Percentiles rank a stretch among this genome's conserved stretches.
phyloP scores from a whole-genome alignment of 2,113 vertebrate genomes.

The Elephantulus edwardii region DNA sequence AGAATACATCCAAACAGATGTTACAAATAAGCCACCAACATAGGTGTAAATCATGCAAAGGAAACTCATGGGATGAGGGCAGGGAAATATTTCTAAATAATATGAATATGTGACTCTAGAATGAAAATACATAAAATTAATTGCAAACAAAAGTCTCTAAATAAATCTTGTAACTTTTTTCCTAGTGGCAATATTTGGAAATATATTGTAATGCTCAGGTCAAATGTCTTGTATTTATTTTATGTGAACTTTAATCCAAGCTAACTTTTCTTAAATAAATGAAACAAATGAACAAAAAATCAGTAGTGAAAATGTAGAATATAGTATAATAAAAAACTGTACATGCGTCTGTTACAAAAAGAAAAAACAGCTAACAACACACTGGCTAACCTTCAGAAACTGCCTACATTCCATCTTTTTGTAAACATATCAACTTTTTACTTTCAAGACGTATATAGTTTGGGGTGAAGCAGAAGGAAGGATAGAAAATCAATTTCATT shows the following conservation, averaged over 20 bases:
- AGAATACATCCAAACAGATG: constrained; percentile 25
- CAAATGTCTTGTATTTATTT: constrained; percentile 19
- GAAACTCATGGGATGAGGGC: not conserved
- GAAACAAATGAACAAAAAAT: too few relatives aligned
- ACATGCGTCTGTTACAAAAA: too few relatives aligned
- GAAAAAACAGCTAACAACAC: too few relatives aligned
- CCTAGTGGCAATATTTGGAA: not conserved
- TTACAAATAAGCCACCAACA: constrained; percentile 45
- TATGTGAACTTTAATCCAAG: not conserved
- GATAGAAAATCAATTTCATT: not conserved
- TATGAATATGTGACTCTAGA: not conserved
- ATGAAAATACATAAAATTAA: not conserved
- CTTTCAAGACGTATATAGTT: not conserved
- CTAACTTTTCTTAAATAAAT: not conserved
- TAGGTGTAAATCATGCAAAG: not conserved
- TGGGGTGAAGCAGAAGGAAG: not conserved
- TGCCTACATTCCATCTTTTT: constrained; percentile 19
- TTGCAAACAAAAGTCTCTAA: not conserved
- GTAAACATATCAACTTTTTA: constrained; percentile 15
- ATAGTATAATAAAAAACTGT: too few relatives aligned
- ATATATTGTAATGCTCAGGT: not conserved
- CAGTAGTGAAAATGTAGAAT: too few relatives aligned
- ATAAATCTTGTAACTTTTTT: not conserved
- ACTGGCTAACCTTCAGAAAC: not conserved
- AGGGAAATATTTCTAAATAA: constrained; percentile 19